These are phyloP conservation scores for Baccha elongata DNA, from an alignment of 2,888 invertebrate genomes.

Conservation along the genomic window DNA sequence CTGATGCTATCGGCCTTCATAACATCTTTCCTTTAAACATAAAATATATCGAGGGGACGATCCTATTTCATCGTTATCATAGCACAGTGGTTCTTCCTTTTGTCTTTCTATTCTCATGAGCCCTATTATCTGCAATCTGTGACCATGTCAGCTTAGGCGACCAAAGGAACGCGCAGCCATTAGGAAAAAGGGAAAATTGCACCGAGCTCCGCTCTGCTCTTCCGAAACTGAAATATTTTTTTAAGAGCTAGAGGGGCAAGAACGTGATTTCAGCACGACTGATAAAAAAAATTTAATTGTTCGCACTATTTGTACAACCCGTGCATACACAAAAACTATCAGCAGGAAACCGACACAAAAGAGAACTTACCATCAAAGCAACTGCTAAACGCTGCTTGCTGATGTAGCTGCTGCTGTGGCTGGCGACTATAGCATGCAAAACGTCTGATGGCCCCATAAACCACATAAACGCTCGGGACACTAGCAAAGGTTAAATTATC, in stretches of 20 bases:
- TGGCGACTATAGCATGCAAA: conserved; percentile 50
- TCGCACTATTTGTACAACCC: conserved; percentile 61
- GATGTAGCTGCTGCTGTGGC: conserved; percentile 23
- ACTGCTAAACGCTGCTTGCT: conserved; percentile 33
- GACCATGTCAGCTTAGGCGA: conserved; percentile 49
- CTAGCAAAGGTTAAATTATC: conserved; percentile 72
- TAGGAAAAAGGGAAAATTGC: conserved; percentile 39
- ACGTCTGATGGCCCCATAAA: conserved; percentile 68
- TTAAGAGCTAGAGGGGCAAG: conserved; percentile 6
- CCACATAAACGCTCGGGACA: conserved; percentile 72
- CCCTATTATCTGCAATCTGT: conserved; percentile 55
- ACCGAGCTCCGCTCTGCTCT: conserved; percentile 3
- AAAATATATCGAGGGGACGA: conserved; percentile 59
- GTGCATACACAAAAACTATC: conserved; percentile 51
- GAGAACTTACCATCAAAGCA: conserved; percentile 9
- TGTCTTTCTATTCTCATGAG: conserved; percentile 41
- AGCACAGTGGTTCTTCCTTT: conserved; percentile 40
- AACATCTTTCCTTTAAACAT: conserved; percentile 51
- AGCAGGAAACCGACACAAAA: conserved; percentile 25
- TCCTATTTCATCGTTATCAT: conserved; percentile 66
- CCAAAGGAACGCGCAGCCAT: conserved; percentile 50
- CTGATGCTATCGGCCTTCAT: conserved; percentile 45
- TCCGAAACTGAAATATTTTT: conserved; percentile 45
- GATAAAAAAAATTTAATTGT: conserved; percentile 62
- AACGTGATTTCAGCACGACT: conserved; percentile 25